Base-by-base conservation (phyloP, 2,888 invertebrate genomes). In the Beris morrisii region DNA sequence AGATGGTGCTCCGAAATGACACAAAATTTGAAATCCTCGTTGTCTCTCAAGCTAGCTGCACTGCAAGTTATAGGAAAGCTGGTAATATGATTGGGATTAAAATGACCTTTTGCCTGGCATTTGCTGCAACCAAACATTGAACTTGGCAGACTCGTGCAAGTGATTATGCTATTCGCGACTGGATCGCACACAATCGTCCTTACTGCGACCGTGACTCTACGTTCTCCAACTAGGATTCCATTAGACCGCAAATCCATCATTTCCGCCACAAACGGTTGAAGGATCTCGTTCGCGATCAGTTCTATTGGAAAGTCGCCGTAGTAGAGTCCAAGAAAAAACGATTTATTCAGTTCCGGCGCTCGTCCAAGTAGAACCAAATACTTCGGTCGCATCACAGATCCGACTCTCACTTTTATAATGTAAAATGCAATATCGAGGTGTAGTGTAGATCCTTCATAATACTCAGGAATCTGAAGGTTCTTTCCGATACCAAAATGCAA, bases 61-160 rank as follows among this genome's bases (percentile, higher is more conserved):
- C 22, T 61, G 9, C 5, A 38, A 13, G 50, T 43, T 1, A 53
- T 13, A 15, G 70, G 69, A 43, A 58, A 70, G 30, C 64, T 69
- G 7, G 69, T 67, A 44, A 52, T 66, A 11, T 65, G 56, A 28
- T 65, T 48, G 15, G 63, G 53, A 31, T 65, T 56, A 38, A 38
- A 9, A 31, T 66, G 48, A n/a, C 67, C 67, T 12, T 48, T 30
- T 22, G 38, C 45, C 43, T 69, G 65, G 50, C 70, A 70, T 66
- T 70, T 70, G 11, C 58, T 59, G 56, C 70, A 70, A 15, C 70
- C 70, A 52, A 63, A 69, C 28, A 70, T 64, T 1, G 69, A 67
- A 15, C 64, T 64, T 11, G 70, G 70, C 9, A 68, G 46, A 5
- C 67, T 65, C 4, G 66, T 66, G 46, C 70, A 70, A 2, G 70